These are phyloP conservation scores for Enteromius unitaeniatus DNA, from an alignment of 2,797 vertebrate genomes.

Conservation along the genomic window DNA sequence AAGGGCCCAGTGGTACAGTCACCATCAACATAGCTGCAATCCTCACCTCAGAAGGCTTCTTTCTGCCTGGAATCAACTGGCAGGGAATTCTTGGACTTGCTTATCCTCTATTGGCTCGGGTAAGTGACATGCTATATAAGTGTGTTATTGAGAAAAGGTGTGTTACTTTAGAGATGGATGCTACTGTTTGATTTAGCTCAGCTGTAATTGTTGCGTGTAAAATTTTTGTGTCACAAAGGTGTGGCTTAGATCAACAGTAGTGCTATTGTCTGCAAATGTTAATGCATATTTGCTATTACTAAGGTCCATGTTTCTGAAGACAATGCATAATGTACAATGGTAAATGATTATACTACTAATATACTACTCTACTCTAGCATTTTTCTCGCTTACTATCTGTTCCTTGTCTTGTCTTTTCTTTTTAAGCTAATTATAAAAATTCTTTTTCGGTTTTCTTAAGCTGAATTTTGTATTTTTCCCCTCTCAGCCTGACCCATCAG, in stretches of 20 bases:
- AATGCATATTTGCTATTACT: neutral
- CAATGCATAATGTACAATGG: neutral
- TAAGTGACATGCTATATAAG: conserved; percentile 67
- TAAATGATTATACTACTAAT: neutral
- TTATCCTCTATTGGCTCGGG: conserved; percentile 88
- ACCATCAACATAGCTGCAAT: conserved; percentile 90
- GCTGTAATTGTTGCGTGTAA: neutral
- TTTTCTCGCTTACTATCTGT: neutral
- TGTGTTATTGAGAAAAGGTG: conserved; percentile 3
- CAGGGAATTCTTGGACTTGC: conserved; percentile 96
- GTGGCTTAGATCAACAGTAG: conserved; percentile 4
- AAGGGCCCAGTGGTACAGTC: conserved; percentile 83
- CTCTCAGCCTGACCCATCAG: conserved; percentile 88
- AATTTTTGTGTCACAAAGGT: conserved; percentile 19
- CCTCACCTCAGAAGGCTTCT: conserved; percentile 90
- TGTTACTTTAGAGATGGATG: neutral
- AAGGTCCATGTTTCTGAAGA: neutral
- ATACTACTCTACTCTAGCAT: neutral
- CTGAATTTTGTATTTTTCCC: neutral
- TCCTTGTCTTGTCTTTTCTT: neutral
- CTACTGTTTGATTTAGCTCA: conserved; percentile 12
- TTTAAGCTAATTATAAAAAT: too few relatives aligned
- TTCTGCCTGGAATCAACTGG: conserved; percentile 92
- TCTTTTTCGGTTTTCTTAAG: neutral
- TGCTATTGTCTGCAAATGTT: neutral